phyloP scores from a whole-genome alignment of 2,113 vertebrate species.

The Otocyon megalotis region DNA sequence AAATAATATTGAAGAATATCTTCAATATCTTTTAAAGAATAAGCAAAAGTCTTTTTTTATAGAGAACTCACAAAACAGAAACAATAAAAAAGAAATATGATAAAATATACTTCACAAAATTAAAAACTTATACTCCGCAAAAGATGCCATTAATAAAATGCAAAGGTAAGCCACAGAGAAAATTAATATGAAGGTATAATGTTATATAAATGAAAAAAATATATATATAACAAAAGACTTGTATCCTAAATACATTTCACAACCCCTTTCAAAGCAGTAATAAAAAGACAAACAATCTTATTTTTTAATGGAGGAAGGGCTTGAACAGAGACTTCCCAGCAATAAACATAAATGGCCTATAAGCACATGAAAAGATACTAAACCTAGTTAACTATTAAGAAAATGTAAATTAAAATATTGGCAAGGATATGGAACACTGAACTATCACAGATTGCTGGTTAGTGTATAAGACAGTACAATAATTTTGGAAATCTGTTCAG shows the following conservation, averaged over 20 bases:
- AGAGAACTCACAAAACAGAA: conserved; percentile 24
- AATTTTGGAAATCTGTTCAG: not conserved
- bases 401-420: conserved; percentile 1
- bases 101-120: not conserved
- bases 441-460: not conserved
- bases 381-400: not conserved
- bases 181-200: not conserved
- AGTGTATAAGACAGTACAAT: not conserved
- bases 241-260: not conserved
- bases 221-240: not conserved
- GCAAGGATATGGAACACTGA: not conserved
- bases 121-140: not conserved
- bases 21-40: not conserved
- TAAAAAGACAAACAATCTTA: not conserved
- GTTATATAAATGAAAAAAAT: not conserved
- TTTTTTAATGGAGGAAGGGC: not conserved
- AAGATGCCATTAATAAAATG: not conserved
- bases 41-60: not conserved
- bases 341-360: not conserved
- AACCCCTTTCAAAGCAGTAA: not conserved
- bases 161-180: not conserved
- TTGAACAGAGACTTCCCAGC: not conserved
- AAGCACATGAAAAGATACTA: not conserved
- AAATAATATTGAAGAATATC: not conserved
- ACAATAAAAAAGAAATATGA: not conserved